Base-by-base conservation (phyloP, 2,888 invertebrate genomes). In the Cerastis leucographa region DNA sequence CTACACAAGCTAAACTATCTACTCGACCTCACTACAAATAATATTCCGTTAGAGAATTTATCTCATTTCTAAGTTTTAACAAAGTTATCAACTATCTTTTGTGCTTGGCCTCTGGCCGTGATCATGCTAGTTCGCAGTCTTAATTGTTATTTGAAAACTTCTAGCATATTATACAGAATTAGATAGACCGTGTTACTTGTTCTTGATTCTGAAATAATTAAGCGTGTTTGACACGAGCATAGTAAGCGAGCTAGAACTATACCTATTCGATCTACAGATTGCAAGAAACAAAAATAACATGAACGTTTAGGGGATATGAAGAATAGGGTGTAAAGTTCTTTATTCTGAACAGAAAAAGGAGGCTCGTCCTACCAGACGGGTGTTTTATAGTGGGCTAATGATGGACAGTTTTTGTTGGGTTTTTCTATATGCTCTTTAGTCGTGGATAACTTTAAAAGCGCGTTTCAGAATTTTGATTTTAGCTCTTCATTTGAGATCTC, bases 131-230 rank as follows among this genome's bases (percentile, higher is more conserved):
- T 69, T 66, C 49, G 74, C 51, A 51, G 75, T 83, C 74, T 78
- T 80, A 78, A 86, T 76, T 78, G 76, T 86, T 83, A 80, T 85
- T 85, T 78, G 83, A 83, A 78, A 82, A 87, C 62, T 87, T 83
- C 42, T 76, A 12, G 29, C 14, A 56, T 74, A 61, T 59, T 80
- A 56, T 64, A 40, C 35, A 14, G n/a, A 76, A 54, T 69, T 44
- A 49, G 64, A 59, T 46, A 65, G 40, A 72, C n/a, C 6, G n/a
- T 46, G 62, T 56, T 61, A 64, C 14, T 71, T 46, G 64, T 51
- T 25, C 40, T 46, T 22, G 22, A 46, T 44, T 49, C 9, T 44
- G 25, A 51, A 17, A 54, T 79, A 29, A 9, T 62, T 35, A 44
- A 29, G 69, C 29, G 4, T 72, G 22, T 46, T 68, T 42, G 17